phyloP scores from a whole-genome alignment of 2,113 vertebrate species.

The Sarotherodon lohbergeri region DNA sequence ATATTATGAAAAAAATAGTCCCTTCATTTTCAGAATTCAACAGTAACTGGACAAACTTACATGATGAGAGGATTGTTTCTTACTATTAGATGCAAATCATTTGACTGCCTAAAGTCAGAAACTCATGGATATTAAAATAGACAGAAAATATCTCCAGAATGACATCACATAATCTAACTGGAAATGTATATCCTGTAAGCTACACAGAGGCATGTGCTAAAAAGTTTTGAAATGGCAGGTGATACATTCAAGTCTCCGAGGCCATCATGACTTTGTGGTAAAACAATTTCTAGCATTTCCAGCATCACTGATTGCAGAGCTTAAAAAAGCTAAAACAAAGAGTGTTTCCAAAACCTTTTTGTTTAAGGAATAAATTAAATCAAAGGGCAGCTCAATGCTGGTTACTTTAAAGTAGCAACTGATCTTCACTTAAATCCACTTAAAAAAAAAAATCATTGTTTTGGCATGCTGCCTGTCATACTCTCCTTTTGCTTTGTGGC shows the following conservation, averaged over 20 bases:
- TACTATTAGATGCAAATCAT: not conserved
- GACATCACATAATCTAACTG: not conserved
- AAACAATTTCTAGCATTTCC: not conserved
- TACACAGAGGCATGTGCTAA: not conserved
- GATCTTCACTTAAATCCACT: not conserved
- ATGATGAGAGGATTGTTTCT: not conserved
- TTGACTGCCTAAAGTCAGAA: not conserved
- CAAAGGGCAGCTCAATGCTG: not conserved
- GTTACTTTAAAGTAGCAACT: not conserved
- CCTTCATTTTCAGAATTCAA: not conserved
- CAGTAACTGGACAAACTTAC: not conserved
- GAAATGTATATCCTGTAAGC: not conserved
- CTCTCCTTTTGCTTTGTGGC: slow-evolving; percentile 7
- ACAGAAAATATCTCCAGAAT: not conserved
- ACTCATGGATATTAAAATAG: not conserved
- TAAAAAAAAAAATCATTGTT: not conserved
- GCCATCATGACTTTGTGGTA: not conserved
- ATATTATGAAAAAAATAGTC: not conserved
- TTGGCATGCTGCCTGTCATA: slow-evolving; percentile 6
- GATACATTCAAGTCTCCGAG: not conserved
- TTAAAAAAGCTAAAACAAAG: not conserved
- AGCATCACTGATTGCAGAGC: not conserved
- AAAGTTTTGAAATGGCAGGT: not conserved
- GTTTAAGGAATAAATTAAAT: not conserved
- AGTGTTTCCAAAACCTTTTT: not conserved